Evolutionary conservation across 1,140 invertebrate species (phyloP).

Genomic region (Drosophila chauvacae): DNA sequence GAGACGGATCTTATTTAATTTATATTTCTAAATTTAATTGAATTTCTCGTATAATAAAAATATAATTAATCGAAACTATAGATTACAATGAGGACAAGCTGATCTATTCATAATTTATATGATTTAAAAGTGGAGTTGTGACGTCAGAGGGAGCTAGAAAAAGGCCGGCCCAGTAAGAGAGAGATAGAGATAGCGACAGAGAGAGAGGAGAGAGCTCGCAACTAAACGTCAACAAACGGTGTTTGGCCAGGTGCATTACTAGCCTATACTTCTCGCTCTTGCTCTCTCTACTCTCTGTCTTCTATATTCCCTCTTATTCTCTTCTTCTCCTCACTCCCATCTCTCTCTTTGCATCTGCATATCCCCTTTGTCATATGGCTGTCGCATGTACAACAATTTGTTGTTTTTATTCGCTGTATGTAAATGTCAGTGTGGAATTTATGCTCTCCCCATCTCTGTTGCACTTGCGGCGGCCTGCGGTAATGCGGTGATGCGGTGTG

Average conservation of each 20-base stretch:
- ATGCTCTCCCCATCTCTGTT: slow-evolving; percentile 20
- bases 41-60: no score
- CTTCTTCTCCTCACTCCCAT: no score
- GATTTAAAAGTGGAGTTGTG: slow-evolving; percentile 1
- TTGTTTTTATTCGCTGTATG: slow-evolving; percentile 22
- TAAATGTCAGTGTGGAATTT: slow-evolving; percentile 40
- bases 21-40: background rate
- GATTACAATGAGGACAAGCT: background rate
- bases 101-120: background rate
- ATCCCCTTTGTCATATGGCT: background rate
- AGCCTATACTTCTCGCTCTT: background rate
- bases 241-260: slow-evolving; percentile 22
- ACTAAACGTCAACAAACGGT: slow-evolving; percentile 47
- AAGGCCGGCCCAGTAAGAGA: background rate
- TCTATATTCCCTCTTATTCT: background rate
- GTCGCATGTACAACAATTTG: slow-evolving; percentile 8
- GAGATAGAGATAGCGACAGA: background rate
- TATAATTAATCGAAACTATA: background rate
- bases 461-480: slow-evolving; percentile 11
- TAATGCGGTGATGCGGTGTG: slow-evolving; percentile 3
- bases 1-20: background rate
- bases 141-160: slow-evolving; percentile 34
- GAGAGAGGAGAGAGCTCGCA: background rate
- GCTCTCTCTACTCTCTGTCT: background rate
- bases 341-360: background rate